Base-by-base conservation (phyloP, 2,113 vertebrate genomes). In the Oreochromis niloticus region DNA sequence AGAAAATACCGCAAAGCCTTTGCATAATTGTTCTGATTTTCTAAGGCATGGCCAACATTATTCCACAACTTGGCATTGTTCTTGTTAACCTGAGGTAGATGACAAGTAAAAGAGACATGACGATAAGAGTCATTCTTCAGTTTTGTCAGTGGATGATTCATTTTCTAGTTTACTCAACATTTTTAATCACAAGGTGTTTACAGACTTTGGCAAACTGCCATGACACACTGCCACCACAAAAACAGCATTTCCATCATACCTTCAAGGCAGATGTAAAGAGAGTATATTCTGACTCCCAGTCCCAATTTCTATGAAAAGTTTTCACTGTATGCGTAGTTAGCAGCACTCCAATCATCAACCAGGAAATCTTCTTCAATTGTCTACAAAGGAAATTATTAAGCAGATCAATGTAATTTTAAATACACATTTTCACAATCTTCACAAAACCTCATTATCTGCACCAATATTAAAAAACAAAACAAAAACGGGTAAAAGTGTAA, bases 41-140 rank as follows among this genome's bases (percentile, higher is more conserved):
- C 99, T 81, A 99, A 92, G 0, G 98, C 98, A 54, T 99, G 99
- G 5, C 99, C 98, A 9, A 99, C 98, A 87, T 99, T 99, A 91
- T 99, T 99, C 98, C 99, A 99, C 3, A 99, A 94, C 89, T 99
- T 99, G 55, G 99, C 98, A 43, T 99, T 99, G 92, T 99, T 99
- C 94, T 98, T 98, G 96, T 99, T 99, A 55, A 99, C 99, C 98
- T 99, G 92, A 90, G 87, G 52, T 0, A 34, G 5, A 12, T 87
- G 11, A 82, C 4, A 46, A 48, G 43, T 6, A 27, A 17, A n/a
- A 19, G 32, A 83, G 85, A 86, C 6, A 36, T 24, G 9, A 4
- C 2, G 83, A 73, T 24, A 5, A 68, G 7, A 41, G 22, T 24
- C 63, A 3, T 55, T 46, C 3, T 36, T 41, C 7, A 19, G 6